A percentile compares a stretch with the other conserved stretches of the same genome.
Evolutionary conservation across 2,888 invertebrate genomes (phyloP).

Genomic region (Oithona nana): DNA sequence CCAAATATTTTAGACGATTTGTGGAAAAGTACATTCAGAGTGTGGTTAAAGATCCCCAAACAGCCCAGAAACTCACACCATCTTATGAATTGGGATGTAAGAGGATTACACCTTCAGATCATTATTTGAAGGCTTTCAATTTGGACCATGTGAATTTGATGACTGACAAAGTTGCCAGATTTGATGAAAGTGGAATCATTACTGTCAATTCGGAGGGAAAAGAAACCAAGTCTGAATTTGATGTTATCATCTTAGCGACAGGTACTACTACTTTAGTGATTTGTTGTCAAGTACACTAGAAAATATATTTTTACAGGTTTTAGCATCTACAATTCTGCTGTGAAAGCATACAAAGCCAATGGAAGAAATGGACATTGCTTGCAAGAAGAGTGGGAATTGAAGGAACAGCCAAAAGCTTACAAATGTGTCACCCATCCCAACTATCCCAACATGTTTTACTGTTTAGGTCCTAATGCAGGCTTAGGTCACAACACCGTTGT

Average conservation of each 20-base stretch:
- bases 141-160: not conserved
- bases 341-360: not conserved
- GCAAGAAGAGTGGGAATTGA: not conserved
- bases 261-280: not conserved
- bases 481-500: slow-evolving; percentile 1
- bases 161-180: not conserved
- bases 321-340: not conserved
- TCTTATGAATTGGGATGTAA: slow-evolving; percentile 10
- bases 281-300: too few species aligned
- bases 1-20: not conserved
- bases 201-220: not conserved
- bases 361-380: not conserved
- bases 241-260: not conserved
- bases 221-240: not conserved
- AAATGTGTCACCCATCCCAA: not conserved
- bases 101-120: slow-evolving; percentile 9
- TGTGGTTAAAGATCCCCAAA: not conserved
- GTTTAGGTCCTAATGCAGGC: slow-evolving; percentile 1
- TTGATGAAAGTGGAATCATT: not conserved
- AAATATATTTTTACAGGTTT: not conserved
- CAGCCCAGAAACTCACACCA: not conserved
- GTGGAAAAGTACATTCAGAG: not conserved
- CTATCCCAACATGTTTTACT: not conserved
- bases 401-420: not conserved
- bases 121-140: slow-evolving; percentile 5